Evolutionary conservation across 2,113 vertebrate genomes (phyloP), one percentile per base, ranked within the genome.

Genomic region (Cyprinodon brontotheroides): DNA sequence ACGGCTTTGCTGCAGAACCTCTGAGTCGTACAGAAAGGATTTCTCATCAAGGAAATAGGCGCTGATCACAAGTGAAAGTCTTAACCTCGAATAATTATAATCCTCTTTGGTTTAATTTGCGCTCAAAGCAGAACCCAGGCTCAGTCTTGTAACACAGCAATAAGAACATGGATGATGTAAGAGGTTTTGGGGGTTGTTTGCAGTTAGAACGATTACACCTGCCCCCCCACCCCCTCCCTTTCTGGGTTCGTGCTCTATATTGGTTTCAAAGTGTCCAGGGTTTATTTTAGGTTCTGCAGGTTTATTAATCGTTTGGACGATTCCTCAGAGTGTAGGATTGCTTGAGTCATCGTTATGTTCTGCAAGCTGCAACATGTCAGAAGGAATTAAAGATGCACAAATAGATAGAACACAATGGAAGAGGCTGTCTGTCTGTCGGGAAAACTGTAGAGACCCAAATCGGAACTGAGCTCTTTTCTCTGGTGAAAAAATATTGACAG

Each of bases 1-100:
- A 4, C n/a, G 11, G 60, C 61, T 48, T 65, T 47, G 53, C 40
- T n/a, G 22, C 78, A 29, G 20, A 13, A 45, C 68, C 45, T 85
- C 68, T 76, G 68, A 88, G 79, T 79, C 78, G 63, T 11, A 6
- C 38, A 65, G 37, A 11, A 75, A 69, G 61, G 69, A 65, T 70
- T 63, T 77, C 47, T 85, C 74, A 75, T 70, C 6, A 1, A 65
- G 80, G 15, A 74, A 82, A 74, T 70, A 37, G 53, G 50, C 4
- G 43, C 67, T 39, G 71, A 68, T 17, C 40, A 7, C 62, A 45
- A 53, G 72, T 3, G 61, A 68, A 77, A 77, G 61, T 59, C 62
- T 43, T 50, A 77, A 80, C 61, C 22, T 60, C 41, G 29, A 47
- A 14, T 63, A 20, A 75, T 72, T 70, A 14, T 17, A 62, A 11